Evolutionary conservation across 2,888 invertebrate species (phyloP), one percentile per base, ranked within the genome.

Genomic region (Pollenia amentaria): DNA sequence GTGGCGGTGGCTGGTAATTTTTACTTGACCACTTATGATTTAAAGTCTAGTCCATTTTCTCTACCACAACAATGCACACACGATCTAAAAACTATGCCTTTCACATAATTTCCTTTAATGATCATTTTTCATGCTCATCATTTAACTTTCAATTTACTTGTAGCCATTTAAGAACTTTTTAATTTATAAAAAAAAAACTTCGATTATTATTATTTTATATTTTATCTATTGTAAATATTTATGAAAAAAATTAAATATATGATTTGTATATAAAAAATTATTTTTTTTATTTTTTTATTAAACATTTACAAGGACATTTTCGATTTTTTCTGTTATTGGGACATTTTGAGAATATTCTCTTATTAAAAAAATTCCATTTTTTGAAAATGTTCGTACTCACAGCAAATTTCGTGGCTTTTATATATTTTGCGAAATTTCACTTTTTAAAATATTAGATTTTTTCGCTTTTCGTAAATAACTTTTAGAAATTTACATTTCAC

Each of bases 11-110:
- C 48, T 84, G 88, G 81, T 82, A 88, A 70, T 85, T 42, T 65
- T 42, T 51, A 73, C 60, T 53, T 42, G 38, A 51, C 60, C 72
- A 62, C 76, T 72, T n/a, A 46, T 55, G 64, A 44, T 9, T 40
- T 65, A 83, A 77, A 83, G 85, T 88, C 88, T 88, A 88, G 88
- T 88, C 88, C 88, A 88, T 78, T 85, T 70, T 51, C 64, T 60
- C 29, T 57, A 51, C 76, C 40, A 65, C 72, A 42, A 42, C 44
- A 40, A 29, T 18, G 12, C 11, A 70, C 44, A 18, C n/a, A 48
- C 40, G n/a, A 72, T 29, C 29, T 29, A 38, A 4, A 44, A 42
- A 42, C 14, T 18, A 18, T 55, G 21, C 21, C 55, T 18, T 8
- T 11, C 57, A 60, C 76, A 77, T 40, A 48, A 51, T 18, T 16